Evolutionary conservation across 2,888 invertebrate genomes (phyloP).

Genomic region (Macrosiphum euphorbiae): DNA sequence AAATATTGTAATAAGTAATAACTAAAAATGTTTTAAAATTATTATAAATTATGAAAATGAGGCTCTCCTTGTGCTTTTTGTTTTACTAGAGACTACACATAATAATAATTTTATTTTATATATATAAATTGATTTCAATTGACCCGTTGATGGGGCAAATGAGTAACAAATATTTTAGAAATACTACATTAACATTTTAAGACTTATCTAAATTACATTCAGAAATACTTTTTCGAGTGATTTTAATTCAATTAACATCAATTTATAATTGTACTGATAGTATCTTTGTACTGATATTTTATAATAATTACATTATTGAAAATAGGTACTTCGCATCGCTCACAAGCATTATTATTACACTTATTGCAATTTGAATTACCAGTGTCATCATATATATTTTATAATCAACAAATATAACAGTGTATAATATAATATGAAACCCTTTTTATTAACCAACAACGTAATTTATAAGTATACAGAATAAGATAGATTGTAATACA

Average conservation of each 20-base stretch:
- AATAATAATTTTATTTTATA: not conserved
- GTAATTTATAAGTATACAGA: no score
- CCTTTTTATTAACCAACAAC: no score
- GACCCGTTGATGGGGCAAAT: not conserved
- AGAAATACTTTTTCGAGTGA: not conserved
- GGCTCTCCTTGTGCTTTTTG: not conserved
- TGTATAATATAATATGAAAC: no score
- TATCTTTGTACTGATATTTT: not conserved
- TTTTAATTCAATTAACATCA: not conserved
- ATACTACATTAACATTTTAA: not conserved
- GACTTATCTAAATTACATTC: not conserved
- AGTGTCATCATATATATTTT: no score
- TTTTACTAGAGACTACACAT: not conserved
- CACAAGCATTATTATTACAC: no score
- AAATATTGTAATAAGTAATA: no score
- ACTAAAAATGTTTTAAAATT: no score
- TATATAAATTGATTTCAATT: not conserved
- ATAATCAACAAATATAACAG: no score
- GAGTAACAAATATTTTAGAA: not conserved
- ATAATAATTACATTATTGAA: not conserved
- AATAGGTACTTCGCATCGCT: no score
- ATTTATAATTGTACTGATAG: not conserved
- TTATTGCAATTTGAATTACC: no score
- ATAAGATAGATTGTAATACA: no score
- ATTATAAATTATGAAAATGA: no score